phyloP scores from a whole-genome alignment of 92 coral and sea anemone genomes.

The Epizoanthus illoricatus region DNA sequence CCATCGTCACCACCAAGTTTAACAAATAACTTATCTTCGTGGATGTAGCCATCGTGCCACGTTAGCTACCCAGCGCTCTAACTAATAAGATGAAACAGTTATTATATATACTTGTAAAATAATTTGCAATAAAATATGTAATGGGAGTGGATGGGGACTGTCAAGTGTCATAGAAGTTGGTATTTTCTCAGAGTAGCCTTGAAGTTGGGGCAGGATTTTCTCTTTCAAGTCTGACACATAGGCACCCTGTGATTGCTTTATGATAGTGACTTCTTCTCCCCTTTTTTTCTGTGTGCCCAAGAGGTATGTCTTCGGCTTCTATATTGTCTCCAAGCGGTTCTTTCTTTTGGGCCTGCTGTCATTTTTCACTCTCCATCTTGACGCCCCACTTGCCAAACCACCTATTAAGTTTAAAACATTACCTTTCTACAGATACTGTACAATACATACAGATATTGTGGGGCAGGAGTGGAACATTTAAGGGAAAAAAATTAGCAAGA shows the following conservation, averaged over 20 bases:
- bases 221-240: slow-evolving; percentile 11
- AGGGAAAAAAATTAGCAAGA: no score
- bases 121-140: neutral
- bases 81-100: neutral
- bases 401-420: no score
- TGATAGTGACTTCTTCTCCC: neutral
- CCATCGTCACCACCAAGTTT: no score
- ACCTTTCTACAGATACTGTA: no score
- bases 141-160: neutral
- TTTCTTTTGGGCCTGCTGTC: slow-evolving; percentile 22
- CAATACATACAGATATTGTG: no score
- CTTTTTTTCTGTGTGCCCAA: neutral
- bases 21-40: slow-evolving; percentile 22
- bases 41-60: slow-evolving; percentile 40
- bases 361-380: slow-evolving; percentile 20
- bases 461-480: no score
- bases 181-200: neutral
- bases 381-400: no score
- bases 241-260: slow-evolving; percentile 16
- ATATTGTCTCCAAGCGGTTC: slow-evolving; percentile 23
- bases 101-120: neutral
- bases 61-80: slow-evolving; percentile 34
- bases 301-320: slow-evolving; percentile 13
- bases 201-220: slow-evolving; percentile 1
- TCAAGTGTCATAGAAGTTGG: neutral